Conservation (phyloP, 2,113 vertebrate genomes). For the Clarias batrachus region DNA sequence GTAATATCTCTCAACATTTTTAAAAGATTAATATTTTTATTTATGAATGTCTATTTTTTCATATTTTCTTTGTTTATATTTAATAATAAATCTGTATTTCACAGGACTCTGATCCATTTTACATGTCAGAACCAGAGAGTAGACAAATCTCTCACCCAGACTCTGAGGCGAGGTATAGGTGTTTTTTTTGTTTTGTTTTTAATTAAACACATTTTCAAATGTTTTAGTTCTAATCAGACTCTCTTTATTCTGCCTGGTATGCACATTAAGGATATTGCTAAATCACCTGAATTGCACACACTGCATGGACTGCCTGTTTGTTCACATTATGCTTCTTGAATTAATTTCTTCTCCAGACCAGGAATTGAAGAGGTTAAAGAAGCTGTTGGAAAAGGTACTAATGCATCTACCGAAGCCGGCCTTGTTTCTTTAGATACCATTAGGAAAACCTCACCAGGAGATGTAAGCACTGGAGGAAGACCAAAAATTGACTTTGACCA, state of each 20-base stretch:
- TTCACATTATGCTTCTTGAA: neutral
- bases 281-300: neutral
- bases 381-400: neutral
- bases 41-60: neutral
- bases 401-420: slow-evolving; percentile 11
- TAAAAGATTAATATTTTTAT: neutral
- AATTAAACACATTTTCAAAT: neutral
- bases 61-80: neutral
- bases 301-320: neutral
- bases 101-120: slow-evolving; percentile 32
- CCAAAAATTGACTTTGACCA: slow-evolving; percentile 32
- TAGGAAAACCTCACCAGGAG: slow-evolving; percentile 12
- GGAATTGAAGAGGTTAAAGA: slow-evolving; percentile 10
- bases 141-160: neutral
- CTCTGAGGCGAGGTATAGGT: slow-evolving; percentile 31
- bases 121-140: slow-evolving; percentile 1
- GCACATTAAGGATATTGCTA: neutral
- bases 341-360: neutral
- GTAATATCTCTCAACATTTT: neutral
- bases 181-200: neutral
- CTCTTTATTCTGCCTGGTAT: neutral
- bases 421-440: slow-evolving; percentile 28
- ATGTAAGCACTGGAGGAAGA: neutral
- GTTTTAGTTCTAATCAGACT: neutral
- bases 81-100: neutral